phyloP scores from a whole-genome alignment of 2,797 vertebrate genomes.

The Rhodeus uyekii region DNA sequence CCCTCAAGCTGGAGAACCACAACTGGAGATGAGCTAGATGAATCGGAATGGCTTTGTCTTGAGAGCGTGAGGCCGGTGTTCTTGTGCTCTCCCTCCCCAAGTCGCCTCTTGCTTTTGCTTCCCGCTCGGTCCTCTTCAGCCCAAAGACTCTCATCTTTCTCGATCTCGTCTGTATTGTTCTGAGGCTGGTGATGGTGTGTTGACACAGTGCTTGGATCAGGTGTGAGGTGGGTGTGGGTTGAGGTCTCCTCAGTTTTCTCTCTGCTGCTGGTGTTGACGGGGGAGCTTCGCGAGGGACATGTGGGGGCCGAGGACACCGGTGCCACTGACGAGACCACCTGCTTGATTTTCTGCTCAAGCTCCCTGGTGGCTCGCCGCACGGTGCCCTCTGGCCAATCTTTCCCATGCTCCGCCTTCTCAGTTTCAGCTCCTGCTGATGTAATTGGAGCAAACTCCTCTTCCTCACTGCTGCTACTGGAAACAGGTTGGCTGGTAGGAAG shows the following conservation, averaged over 20 bases:
- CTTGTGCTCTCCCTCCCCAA: slow-evolving; percentile 53
- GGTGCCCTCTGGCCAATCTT: slow-evolving; percentile 81
- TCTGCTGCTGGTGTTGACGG: slow-evolving; percentile 51
- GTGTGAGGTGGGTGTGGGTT: slow-evolving; percentile 72
- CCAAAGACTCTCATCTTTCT: slow-evolving; percentile 24
- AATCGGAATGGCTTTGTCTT: slow-evolving; percentile 46
- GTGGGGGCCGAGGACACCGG: slow-evolving; percentile 52
- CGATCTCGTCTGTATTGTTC: slow-evolving; percentile 50
- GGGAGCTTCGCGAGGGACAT: slow-evolving; percentile 26
- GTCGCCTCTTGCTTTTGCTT: slow-evolving; percentile 49
- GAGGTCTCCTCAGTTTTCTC: slow-evolving; percentile 61
- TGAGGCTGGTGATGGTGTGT: slow-evolving; percentile 62
- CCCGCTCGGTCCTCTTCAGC: slow-evolving; percentile 37
- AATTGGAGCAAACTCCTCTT: slow-evolving; percentile 51
- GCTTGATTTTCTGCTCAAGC: slow-evolving; percentile 88
- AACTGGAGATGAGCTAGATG: slow-evolving; percentile 44
- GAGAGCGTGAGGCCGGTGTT: slow-evolving; percentile 44
- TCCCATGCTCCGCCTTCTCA: slow-evolving; percentile 43
- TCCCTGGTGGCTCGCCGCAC: slow-evolving; percentile 90
- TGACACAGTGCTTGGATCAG: slow-evolving; percentile 63
- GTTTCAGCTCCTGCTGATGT: slow-evolving; percentile 36
- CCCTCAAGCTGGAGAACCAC: slow-evolving; percentile 73
- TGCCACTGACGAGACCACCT: slow-evolving; percentile 67
- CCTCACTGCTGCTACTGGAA: slow-evolving; percentile 53
- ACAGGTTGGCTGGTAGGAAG: slow-evolving; percentile 38